Conservation (phyloP, 2,797 vertebrate species). For the Hybognathus amarus region DNA sequence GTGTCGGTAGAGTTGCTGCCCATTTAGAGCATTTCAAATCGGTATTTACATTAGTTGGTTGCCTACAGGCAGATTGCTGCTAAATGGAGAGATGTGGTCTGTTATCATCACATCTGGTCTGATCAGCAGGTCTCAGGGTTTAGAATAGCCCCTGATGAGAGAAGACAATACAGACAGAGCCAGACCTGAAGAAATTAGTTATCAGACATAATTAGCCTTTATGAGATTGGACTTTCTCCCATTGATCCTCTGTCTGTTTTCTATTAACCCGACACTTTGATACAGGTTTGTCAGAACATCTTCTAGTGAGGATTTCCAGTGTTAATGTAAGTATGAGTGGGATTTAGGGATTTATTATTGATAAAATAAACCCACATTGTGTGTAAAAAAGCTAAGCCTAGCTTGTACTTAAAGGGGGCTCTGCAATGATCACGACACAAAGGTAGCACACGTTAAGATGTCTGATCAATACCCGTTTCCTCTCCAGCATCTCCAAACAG, state of each 20-base stretch:
- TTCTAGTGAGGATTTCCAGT: constrained; percentile 7
- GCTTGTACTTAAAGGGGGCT: constrained; percentile 25
- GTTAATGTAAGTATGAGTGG: constrained; percentile 24
- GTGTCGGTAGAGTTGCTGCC: background rate
- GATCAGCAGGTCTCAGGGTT: constrained; percentile 11
- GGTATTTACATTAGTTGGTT: background rate
- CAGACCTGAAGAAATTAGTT: constrained; percentile 31
- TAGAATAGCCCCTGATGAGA: constrained; percentile 9
- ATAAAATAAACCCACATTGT: constrained; percentile 25
- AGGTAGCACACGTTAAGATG: constrained; percentile 25
- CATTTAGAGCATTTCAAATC: background rate
- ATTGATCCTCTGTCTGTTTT: constrained; percentile 30
- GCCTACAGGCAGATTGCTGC: background rate
- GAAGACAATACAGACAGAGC: background rate
- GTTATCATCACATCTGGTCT: constrained; percentile 37
- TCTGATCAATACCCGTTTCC: constrained; percentile 45
- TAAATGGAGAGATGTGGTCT: constrained; percentile 9
- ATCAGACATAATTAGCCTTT: constrained; percentile 39
- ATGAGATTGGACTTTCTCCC: constrained; percentile 16
- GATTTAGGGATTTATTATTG: constrained; percentile 45
- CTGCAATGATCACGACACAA: constrained; percentile 35
- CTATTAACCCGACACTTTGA: constrained; percentile 21
- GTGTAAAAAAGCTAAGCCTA: constrained; percentile 40
- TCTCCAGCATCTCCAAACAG: constrained; percentile 43
- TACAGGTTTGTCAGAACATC: constrained; percentile 22